Base-by-base conservation (phyloP, 2,797 vertebrate species). In the Eospalax fontanierii region DNA sequence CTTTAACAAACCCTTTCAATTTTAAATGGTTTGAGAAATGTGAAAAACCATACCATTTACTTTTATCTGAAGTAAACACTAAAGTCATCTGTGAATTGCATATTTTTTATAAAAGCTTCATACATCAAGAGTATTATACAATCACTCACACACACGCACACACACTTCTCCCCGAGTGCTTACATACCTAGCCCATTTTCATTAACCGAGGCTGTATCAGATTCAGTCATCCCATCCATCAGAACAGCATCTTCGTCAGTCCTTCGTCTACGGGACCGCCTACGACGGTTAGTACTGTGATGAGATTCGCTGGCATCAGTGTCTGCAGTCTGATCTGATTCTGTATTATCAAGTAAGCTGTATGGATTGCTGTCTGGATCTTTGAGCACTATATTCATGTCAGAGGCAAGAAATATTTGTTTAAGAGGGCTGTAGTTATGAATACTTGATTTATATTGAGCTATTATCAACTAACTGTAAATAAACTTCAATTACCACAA, bases 271-370 rank as follows among this genome's bases (percentile, higher is more conserved):
- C 99, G 99, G 28, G 99, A 99, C 97, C 99, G 98, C 80, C 99
- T 98, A 94, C 99, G 99, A 21, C 99, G 99, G 98, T 99, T 99
- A 91, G 99, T 98, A 86, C 98, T 99, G 98, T 99, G 96, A 98
- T 99, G 99, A 93, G 99, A 99, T 92, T 99, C 99, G 16, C 99
- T 99, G 73, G 99, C 99, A 28, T 99, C 99, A 0, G 99, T 99
- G 92, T 99, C 99, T 35, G 99, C 99, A 1, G 99, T 99, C 99
- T 99, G 99, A 98, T 99, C 99, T 0, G 99, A 99, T 98, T 99
- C 99, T 0, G 99, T 99, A 98, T 99, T 99, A 87, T 99, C 99
- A 94, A 99, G 96, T 96, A 99, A 98, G 97, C 99, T 99, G 97
- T 99, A 99, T 26, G 99, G 98, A 98, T 99, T 99, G 95, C 99